Base-by-base conservation (phyloP, 2,113 vertebrate genomes). In the Burhinus oedicnemus region DNA sequence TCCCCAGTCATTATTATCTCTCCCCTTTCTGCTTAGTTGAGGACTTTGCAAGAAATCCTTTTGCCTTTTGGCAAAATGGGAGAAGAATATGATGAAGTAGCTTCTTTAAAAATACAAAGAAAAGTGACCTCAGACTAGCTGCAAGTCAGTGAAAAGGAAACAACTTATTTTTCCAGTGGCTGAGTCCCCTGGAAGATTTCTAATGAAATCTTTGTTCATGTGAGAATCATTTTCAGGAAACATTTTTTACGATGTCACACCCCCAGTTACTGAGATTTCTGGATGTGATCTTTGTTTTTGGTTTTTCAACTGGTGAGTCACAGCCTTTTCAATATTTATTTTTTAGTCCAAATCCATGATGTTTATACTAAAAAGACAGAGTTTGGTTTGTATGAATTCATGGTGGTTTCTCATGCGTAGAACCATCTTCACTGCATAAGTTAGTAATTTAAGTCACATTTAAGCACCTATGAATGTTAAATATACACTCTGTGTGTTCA, bases 61-160 rank as follows among this genome's bases (percentile, higher is more conserved):
- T 95, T 70, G 12, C 69, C 45, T 92, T 93, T 70, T 88, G 25
- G 52, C 52, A 85, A 87, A 82, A 51, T 9, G 1, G 6, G 34
- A 91, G 60, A 94, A 91, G 29, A 85, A 71, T 87, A 65, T 87
- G 58, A 69, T 83, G 34, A 94, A 87, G 38, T 54, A 94, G 19
- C 11, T 90, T 74, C 54, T 77, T 76, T 52, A 61, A 84, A 89
- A 93, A 85, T 60, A 15, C 13, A n/a, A 72, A 60, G 47, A 75
- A 58, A 60, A 42, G 20, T 83, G 15, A 86, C 40, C 45, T 95
- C 45, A 45, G 70, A 68, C 30, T 95, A 40, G 12, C 40, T 88
- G 15, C 15, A 88, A 93, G 90, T 87, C 62, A 83, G 22, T 86
- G 58, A 77, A 97, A 94, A 86, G 45, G 54, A 94, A 92, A 85